Conservation (phyloP, 2,888 invertebrate species). For the Parapristionchus giblindavisi region DNA sequence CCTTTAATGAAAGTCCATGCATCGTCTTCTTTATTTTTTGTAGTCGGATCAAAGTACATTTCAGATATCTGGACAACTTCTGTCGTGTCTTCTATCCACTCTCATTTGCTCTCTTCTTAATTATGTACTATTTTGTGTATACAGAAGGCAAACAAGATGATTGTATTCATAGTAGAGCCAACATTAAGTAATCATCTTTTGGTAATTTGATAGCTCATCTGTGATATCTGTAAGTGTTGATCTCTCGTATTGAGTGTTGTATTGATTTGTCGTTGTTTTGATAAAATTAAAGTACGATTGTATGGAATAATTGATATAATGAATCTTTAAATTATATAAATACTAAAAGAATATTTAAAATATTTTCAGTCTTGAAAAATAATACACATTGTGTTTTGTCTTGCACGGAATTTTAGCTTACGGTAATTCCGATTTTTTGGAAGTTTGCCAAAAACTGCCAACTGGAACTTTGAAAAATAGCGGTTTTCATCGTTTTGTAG, state of each 20-base stretch:
- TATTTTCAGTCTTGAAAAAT: neutral
- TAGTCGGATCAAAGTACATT: constrained; percentile 14
- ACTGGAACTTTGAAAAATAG: neutral
- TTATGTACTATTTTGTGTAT: constrained; percentile 69
- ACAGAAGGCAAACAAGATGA: constrained; percentile 67
- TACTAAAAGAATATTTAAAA: neutral
- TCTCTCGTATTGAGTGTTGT: no score
- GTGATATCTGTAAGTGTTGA: no score
- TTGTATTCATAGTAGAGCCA: no score
- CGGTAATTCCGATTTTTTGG: neutral
- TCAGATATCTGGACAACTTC: constrained; percentile 63
- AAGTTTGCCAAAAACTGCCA: neutral
- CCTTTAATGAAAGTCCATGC: no score
- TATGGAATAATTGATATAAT: constrained; percentile 7
- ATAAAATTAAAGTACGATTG: no score
- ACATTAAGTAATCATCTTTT: no score
- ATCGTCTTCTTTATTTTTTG: no score
- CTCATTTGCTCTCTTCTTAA: constrained; percentile 65
- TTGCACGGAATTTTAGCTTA: neutral
- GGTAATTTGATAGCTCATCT: no score
- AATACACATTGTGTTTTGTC: neutral
- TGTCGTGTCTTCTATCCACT: constrained; percentile 68
- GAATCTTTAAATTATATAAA: neutral
- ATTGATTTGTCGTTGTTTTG: no score
- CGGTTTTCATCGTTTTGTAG: neutral